A percentile compares a stretch with the other conserved stretches of the same genome.
Evolutionary conservation across 2,113 vertebrate species (phyloP).

Genomic region (Tapirus terrestris): DNA sequence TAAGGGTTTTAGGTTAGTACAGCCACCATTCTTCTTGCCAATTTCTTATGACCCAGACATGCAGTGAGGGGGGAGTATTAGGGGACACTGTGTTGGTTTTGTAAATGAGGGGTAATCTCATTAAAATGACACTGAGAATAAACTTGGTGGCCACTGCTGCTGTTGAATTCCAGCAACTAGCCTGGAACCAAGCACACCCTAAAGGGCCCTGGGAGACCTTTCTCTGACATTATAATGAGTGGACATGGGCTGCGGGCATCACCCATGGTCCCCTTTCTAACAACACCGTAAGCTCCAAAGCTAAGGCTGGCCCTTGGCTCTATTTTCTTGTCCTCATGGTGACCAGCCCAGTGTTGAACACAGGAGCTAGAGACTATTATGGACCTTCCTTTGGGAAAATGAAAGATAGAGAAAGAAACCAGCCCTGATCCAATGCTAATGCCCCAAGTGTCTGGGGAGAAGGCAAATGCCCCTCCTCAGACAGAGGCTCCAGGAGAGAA

Average conservation of each 20-base stretch:
- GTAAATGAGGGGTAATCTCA: background rate
- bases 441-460: background rate
- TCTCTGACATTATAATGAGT: background rate
- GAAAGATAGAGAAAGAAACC: background rate
- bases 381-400: background rate
- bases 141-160: too few relatives aligned
- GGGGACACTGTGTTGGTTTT: background rate
- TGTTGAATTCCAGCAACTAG: background rate
- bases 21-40: background rate
- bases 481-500: background rate
- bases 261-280: background rate
- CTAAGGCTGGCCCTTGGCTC: background rate
- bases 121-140: background rate
- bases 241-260: fast-evolving
- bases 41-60: background rate
- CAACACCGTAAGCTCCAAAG: background rate
- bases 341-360: background rate
- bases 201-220: background rate
- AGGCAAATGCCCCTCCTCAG: background rate
- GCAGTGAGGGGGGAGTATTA: too few relatives aligned
- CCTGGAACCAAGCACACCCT: background rate
- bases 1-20: background rate
- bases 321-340: background rate
- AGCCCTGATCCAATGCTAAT: background rate
- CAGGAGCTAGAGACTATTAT: background rate